phyloP scores from a whole-genome alignment of 2,113 vertebrate genomes.

The Corydoras maculifer region DNA sequence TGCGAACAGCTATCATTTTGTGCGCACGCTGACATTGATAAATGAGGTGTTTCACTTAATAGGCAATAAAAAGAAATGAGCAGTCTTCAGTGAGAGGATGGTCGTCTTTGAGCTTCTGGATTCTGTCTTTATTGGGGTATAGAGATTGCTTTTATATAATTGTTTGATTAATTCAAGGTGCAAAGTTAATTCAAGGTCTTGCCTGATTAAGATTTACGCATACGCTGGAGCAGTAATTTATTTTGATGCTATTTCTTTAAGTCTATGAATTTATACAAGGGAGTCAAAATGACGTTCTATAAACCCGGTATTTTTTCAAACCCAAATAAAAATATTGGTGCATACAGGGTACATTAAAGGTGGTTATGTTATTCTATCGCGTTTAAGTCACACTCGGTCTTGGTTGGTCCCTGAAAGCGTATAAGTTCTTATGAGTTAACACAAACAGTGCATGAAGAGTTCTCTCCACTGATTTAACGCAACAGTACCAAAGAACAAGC shows the following conservation, averaged over 20 bases:
- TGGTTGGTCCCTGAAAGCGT: conserved; percentile 61
- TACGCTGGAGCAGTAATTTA: conserved; percentile 1
- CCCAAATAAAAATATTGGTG: conserved; percentile 63
- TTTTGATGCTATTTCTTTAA: conserved; percentile 40
- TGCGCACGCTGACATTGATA: conserved; percentile 70
- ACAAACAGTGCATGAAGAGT: conserved; percentile 60
- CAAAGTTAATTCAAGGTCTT: conserved; percentile 25
- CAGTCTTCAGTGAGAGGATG: conserved; percentile 69
- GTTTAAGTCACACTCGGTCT: conserved; percentile 61
- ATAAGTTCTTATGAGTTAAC: conserved; percentile 63
- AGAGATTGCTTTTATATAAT: conserved; percentile 72
- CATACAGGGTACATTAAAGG: conserved; percentile 64
- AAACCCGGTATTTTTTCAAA: conserved; percentile 44
- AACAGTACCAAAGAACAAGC: conserved; percentile 61
- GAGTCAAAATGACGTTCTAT: conserved; percentile 56
- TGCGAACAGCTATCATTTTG: conserved; percentile 76
- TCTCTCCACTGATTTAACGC: conserved; percentile 58
- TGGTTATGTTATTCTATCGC: conserved; percentile 66
- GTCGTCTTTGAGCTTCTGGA: conserved; percentile 67
- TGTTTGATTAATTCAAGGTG: conserved; percentile 53
- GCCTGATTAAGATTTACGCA: conserved; percentile 57
- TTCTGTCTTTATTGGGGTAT: conserved; percentile 62
- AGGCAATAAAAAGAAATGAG: conserved; percentile 76
- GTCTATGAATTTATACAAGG: conserved; percentile 56
- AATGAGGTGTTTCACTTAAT: conserved; percentile 78